Base-by-base conservation (phyloP, 1,140 invertebrate species). In the Diprion similis region DNA sequence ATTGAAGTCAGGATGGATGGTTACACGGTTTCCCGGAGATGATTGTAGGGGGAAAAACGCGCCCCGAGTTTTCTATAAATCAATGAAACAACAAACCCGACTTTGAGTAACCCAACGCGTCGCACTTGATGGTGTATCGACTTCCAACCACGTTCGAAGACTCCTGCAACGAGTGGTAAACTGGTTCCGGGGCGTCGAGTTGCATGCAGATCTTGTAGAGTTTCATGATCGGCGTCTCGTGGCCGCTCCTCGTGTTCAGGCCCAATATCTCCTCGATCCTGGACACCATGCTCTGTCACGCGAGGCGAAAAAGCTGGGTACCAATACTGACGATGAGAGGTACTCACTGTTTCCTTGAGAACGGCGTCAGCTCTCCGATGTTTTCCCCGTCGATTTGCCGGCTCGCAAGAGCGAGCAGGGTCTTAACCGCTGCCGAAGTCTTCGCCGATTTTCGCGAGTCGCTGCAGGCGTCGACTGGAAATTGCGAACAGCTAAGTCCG, bases 201-300 rank as follows among this genome's bases (percentile, higher is more conserved):
- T 79, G 71, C 8, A 82, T 72, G 37, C 81, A 82, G 24, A 78
- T 18, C n/a, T 76, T 80, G 68, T 81, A 82, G 1, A 82, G 46
- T 15, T 76, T 80, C 46, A 70, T 72, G 46, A 75, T 75, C 0
- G 75, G 69, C 8, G 75, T 78, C 24, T 80, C 77, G n/a, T 45
- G 68, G 0, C 70, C 3, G n/a, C 51, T 64, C 4, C 51, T 68
- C 37, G 11, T 48, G 10, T 18, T 70, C 15, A 76, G 11, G 68
- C 73, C 70, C 6, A 76, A 70, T 70, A 82, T 79, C 7, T 80
- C 73, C 46, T 73, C n/a, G 71, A 82, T 79, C 59, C 81, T 82
- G 13, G 51, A 59, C n/a, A 59, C 11, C 11, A 59, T 15, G 9
- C 4, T 4, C 11, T 15, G 51, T 7, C 0, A 59, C 11, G n/a